Evolutionary conservation across 2,113 vertebrate genomes (phyloP).

Genomic region (Platysteira castanea): DNA sequence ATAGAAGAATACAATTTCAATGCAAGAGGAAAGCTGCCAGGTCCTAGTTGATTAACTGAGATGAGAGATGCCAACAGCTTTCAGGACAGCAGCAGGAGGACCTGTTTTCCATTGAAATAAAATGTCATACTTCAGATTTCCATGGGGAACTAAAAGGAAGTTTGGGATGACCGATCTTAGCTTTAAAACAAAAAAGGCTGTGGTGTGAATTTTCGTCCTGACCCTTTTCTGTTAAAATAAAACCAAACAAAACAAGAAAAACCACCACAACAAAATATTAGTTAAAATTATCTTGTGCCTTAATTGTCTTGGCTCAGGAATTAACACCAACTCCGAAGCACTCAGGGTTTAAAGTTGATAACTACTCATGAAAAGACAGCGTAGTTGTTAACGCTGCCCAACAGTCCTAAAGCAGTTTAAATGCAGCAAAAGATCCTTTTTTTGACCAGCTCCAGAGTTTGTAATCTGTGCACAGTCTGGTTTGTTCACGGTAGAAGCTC

Average conservation of each 20-base stretch:
- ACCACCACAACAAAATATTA: not conserved
- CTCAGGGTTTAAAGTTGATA: not conserved
- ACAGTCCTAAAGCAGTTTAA: not conserved
- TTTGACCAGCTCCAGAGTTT: not conserved
- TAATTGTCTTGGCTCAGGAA: not conserved
- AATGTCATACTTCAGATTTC: not conserved
- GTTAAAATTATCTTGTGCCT: constrained; percentile 1
- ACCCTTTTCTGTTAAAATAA: not conserved
- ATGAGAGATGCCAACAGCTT: not conserved
- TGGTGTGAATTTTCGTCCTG: not conserved
- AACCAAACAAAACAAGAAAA: not conserved
- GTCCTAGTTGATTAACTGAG: not conserved
- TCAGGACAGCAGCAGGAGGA: not conserved
- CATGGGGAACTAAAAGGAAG: not conserved
- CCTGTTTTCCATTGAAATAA: not conserved
- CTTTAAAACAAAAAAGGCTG: not conserved
- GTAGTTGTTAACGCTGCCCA: fast-evolving
- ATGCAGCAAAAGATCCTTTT: not conserved
- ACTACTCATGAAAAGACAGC: not conserved
- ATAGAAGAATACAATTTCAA: not conserved
- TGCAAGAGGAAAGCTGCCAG: not conserved
- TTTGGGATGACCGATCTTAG: not conserved
- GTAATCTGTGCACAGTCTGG: not conserved
- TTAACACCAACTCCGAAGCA: not conserved
- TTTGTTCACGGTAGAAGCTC: not conserved